Conservation (phyloP, 2,797 vertebrate species). For the Chelidonichthys spinosus region DNA sequence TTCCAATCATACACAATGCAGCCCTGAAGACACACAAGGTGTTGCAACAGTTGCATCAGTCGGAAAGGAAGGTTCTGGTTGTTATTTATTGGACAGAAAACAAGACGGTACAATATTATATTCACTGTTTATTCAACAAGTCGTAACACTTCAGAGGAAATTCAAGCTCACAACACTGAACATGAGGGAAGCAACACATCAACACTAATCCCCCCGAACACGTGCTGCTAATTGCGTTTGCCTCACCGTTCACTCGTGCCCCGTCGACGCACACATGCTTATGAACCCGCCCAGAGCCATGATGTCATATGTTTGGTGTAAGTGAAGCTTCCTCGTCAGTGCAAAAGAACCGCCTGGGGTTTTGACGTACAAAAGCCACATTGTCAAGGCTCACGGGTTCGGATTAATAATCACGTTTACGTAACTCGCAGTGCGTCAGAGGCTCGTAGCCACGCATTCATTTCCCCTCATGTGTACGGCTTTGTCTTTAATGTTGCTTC, state of each 20-base stretch:
- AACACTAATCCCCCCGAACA: slow-evolving; percentile 19
- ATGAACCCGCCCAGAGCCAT: neutral
- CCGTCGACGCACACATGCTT: neutral
- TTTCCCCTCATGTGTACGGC: slow-evolving; percentile 22
- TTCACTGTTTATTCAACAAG: slow-evolving; percentile 43
- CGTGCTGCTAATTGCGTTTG: neutral
- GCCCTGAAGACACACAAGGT: neutral
- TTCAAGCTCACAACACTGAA: neutral
- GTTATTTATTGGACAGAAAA: slow-evolving; percentile 1
- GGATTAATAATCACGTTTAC: slow-evolving; percentile 64
- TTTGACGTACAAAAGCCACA: slow-evolving; percentile 54
- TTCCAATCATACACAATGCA: neutral
- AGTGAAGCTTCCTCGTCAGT: slow-evolving; percentile 40
- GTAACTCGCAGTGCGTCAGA: slow-evolving; percentile 57
- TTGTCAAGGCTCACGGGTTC: slow-evolving; percentile 47
- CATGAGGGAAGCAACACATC: slow-evolving; percentile 20
- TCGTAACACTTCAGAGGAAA: neutral
- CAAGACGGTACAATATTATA: slow-evolving; percentile 2
- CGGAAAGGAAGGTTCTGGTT: neutral
- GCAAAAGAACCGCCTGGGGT: slow-evolving; percentile 42
- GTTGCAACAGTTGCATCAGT: neutral
- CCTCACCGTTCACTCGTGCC: neutral
- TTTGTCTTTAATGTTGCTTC: slow-evolving; percentile 16
- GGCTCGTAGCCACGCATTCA: slow-evolving; percentile 25
- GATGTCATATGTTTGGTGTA: slow-evolving; percentile 27